Percentiles rank a stretch among this genome's conserved stretches.
phyloP scores from a whole-genome alignment of 2,888 invertebrate genomes.

The Ophion obscuratus region DNA sequence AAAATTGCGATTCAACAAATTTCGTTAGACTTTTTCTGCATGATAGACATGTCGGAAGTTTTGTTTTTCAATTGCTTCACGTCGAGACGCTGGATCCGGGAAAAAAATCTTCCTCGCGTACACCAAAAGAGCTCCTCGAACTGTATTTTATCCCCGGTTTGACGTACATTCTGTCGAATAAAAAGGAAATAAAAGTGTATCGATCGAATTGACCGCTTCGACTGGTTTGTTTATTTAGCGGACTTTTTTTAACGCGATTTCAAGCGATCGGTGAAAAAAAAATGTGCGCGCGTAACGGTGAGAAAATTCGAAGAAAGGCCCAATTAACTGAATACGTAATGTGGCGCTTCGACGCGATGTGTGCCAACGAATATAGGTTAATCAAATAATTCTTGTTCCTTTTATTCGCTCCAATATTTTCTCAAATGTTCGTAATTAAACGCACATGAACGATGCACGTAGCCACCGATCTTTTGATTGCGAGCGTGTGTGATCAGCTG shows the following conservation, averaged over 20 bases:
- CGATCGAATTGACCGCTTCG: slow-evolving; percentile 8
- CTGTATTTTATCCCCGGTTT: slow-evolving; percentile 41
- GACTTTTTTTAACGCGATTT: neutral
- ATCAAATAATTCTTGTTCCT: neutral
- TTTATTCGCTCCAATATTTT: slow-evolving; percentile 29
- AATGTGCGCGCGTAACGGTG: neutral
- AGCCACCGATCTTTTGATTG: slow-evolving; percentile 12
- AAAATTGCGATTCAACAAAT: neutral
- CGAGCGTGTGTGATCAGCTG: slow-evolving; percentile 34
- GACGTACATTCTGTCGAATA: slow-evolving; percentile 46
- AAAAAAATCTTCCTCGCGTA: slow-evolving; percentile 10
- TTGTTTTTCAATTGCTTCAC: neutral
- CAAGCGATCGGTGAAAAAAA: neutral
- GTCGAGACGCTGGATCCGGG: neutral
- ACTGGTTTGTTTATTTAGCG: neutral
- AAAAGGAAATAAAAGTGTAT: slow-evolving; percentile 20
- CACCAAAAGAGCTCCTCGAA: slow-evolving; percentile 12
- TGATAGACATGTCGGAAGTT: neutral
- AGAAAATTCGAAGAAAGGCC: slow-evolving; percentile 2
- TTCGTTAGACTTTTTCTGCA: neutral
- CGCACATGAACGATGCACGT: neutral
- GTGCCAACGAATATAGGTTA: slow-evolving; percentile 4
- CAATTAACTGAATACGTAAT: slow-evolving; percentile 1
- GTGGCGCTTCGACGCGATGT: slow-evolving; percentile 13
- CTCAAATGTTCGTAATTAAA: slow-evolving; percentile 34